phyloP scores from a whole-genome alignment of 2,888 invertebrate species.

The Drosophila imparisetae region DNA sequence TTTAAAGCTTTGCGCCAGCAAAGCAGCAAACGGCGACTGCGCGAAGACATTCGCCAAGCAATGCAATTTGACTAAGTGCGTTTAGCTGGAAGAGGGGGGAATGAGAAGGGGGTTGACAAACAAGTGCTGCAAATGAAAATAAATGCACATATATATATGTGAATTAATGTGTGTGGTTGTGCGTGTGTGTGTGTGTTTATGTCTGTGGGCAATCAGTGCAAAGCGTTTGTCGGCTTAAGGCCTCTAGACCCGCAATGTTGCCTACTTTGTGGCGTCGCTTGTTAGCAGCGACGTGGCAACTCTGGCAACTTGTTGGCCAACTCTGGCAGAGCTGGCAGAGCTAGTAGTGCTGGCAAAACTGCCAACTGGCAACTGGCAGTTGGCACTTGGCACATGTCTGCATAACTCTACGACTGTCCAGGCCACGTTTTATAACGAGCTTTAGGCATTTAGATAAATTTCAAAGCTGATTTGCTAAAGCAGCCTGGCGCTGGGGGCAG shows the following conservation, averaged over 20 bases:
- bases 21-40: slow-evolving; percentile 44
- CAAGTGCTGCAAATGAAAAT: slow-evolving; percentile 63
- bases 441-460: slow-evolving; percentile 79
- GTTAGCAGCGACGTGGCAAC: slow-evolving; percentile 23
- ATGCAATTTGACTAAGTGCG: slow-evolving; percentile 77
- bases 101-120: slow-evolving; percentile 9
- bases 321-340: slow-evolving; percentile 18
- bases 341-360: slow-evolving; percentile 17
- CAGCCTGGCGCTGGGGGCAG: background rate
- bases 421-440: slow-evolving; percentile 71
- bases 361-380: slow-evolving; percentile 41
- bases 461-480: slow-evolving; percentile 75
- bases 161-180: slow-evolving; percentile 2
- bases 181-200: slow-evolving; percentile 11
- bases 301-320: slow-evolving; percentile 25
- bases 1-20: slow-evolving; percentile 62
- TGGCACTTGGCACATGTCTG: slow-evolving; percentile 65
- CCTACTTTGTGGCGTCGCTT: slow-evolving; percentile 48
- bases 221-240: slow-evolving; percentile 56
- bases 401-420: slow-evolving; percentile 69
- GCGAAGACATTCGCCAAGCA: slow-evolving; percentile 70
- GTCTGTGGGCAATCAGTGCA: slow-evolving; percentile 66
- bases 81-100: slow-evolving; percentile 24
- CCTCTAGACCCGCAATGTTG: slow-evolving; percentile 55
- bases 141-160: slow-evolving; percentile 39